Conservation (phyloP, 2,888 invertebrate species). For the Scaptomyza parva region DNA sequence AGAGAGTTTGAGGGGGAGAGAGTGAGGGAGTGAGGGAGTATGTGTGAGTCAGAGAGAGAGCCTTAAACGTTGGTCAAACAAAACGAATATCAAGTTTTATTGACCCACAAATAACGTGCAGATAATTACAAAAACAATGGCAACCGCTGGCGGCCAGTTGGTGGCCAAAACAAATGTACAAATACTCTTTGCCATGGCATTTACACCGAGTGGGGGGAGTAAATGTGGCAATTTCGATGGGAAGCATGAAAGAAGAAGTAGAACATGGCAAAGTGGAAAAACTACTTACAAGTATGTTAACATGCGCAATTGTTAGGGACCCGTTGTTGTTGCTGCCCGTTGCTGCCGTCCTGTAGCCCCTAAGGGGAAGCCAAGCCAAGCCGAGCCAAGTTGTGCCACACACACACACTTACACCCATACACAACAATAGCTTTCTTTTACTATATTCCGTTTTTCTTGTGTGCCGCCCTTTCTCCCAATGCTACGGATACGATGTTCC, state of each 20-base stretch:
- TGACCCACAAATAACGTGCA: conserved; percentile 80
- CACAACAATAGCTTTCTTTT: conserved; percentile 55
- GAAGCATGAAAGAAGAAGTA: too few relatives aligned
- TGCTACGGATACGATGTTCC: conserved; percentile 45
- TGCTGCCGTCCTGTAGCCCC: conserved; percentile 58
- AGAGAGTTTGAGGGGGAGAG: neutral
- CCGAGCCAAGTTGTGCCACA: conserved; percentile 7
- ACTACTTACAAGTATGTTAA: conserved; percentile 80
- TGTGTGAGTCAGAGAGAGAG: conserved; percentile 4
- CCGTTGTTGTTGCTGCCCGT: conserved; percentile 29
- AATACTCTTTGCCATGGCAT: conserved; percentile 37
- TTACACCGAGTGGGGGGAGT: conserved; percentile 4
- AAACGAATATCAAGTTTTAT: conserved; percentile 77
- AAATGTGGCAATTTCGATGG: conserved; percentile 19
- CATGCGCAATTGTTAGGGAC: conserved; percentile 73
- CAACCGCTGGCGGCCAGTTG: conserved; percentile 59
- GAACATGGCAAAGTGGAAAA: conserved; percentile 73
- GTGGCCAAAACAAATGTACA: conserved; percentile 66
- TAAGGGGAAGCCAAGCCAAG: conserved; percentile 42
- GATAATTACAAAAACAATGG: conserved; percentile 78
- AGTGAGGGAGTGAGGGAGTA: too few relatives aligned
- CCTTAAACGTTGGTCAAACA: conserved; percentile 56
- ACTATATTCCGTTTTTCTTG: conserved; percentile 48
- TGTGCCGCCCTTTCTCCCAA: conserved; percentile 32
- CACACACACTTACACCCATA: too few relatives aligned